Percentiles rank a stretch among this genome's conserved stretches.
Conservation (phyloP, 2,888 invertebrate species). For the Cheilosia vernalis region DNA sequence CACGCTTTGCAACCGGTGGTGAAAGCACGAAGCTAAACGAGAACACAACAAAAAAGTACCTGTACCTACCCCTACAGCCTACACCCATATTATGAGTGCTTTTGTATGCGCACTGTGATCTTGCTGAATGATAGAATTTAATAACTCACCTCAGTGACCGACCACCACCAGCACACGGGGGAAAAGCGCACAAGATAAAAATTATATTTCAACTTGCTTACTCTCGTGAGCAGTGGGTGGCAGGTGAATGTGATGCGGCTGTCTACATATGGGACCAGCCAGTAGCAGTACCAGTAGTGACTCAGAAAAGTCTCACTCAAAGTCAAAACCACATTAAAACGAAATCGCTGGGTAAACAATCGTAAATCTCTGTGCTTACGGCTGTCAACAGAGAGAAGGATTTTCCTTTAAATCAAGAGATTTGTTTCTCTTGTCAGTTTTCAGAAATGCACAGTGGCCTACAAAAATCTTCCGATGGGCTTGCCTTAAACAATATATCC, state of each 20-base stretch:
- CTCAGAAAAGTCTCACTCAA: slow-evolving; percentile 74
- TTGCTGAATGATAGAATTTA: slow-evolving; percentile 33
- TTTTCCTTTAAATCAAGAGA: slow-evolving; percentile 67
- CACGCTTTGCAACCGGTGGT: slow-evolving; percentile 16
- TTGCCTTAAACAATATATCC: too few species aligned
- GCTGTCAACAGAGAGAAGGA: slow-evolving; percentile 71
- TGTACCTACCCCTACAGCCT: background rate
- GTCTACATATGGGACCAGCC: slow-evolving; percentile 19
- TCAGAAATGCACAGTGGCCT: slow-evolving; percentile 45
- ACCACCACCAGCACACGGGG: slow-evolving; percentile 8
- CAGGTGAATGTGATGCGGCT: slow-evolving; percentile 42
- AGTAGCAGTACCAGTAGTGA: slow-evolving; percentile 22
- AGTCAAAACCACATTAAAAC: slow-evolving; percentile 74
- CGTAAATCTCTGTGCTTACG: slow-evolving; percentile 62
- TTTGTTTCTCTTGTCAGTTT: slow-evolving; percentile 72
- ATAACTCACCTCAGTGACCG: slow-evolving; percentile 55
- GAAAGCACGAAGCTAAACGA: background rate
- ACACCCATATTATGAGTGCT: slow-evolving; percentile 9
- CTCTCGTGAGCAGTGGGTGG: slow-evolving; percentile 60
- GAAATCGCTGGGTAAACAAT: slow-evolving; percentile 71
- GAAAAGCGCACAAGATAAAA: slow-evolving; percentile 23
- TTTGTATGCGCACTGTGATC: slow-evolving; percentile 16
- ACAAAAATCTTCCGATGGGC: slow-evolving; percentile 12
- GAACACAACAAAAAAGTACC: background rate
- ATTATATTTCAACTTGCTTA: slow-evolving; percentile 33